Evolutionary conservation across 2,797 vertebrate species (phyloP).

Genomic region (Gymnodraco acuticeps): DNA sequence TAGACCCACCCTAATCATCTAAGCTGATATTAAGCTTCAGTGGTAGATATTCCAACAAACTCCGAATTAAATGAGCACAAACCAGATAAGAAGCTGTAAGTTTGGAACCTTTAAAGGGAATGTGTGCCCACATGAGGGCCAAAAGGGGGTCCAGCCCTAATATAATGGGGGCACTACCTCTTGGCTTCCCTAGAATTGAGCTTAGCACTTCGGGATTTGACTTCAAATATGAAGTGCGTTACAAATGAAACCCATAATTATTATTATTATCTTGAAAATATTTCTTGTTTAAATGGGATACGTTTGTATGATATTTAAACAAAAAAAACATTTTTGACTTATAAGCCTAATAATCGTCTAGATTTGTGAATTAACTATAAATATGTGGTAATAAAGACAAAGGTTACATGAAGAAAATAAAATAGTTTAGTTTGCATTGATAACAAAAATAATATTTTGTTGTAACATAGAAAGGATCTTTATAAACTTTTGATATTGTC

Average conservation of each 20-base stretch:
- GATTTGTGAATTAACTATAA: background rate
- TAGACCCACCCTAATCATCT: background rate
- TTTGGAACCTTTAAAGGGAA: background rate
- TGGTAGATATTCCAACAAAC: too few relatives aligned
- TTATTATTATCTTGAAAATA: background rate
- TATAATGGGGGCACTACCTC: too few relatives aligned
- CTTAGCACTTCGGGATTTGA: too few relatives aligned
- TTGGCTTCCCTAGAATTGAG: too few relatives aligned
- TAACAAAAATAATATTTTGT: background rate
- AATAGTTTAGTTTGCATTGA: background rate
- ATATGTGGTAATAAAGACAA: background rate
- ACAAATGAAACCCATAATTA: too few relatives aligned
- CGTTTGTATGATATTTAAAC: too few relatives aligned
- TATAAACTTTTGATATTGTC: background rate
- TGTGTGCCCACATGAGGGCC: too few relatives aligned
- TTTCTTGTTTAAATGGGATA: background rate
- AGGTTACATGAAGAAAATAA: background rate
- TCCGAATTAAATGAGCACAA: background rate
- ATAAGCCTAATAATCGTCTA: background rate
- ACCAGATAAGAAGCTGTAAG: constrained; percentile 13
- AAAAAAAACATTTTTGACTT: background rate
- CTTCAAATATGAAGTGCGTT: too few relatives aligned
- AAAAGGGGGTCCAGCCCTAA: too few relatives aligned
- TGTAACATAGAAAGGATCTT: background rate
- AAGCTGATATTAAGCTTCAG: background rate